Evolutionary conservation across 2,888 invertebrate genomes (phyloP).

Genomic region (Yponomeuta sedellus): DNA sequence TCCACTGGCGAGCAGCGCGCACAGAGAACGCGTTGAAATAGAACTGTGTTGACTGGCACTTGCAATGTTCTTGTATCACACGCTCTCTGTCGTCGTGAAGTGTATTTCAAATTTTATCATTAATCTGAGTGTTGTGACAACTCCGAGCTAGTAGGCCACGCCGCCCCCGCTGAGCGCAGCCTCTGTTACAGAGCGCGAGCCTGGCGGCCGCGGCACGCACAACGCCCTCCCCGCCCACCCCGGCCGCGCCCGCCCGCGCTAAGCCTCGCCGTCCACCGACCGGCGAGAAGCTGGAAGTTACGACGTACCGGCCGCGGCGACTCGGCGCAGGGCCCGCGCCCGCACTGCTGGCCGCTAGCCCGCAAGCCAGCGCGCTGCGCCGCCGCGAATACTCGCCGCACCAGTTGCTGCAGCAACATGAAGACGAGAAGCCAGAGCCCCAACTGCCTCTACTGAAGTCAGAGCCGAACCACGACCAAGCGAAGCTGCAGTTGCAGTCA

Average conservation of each 20-base stretch:
- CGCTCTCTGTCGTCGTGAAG: no score
- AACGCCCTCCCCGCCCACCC: constrained; percentile 29
- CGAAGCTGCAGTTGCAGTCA: not conserved
- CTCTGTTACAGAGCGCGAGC: constrained; percentile 74
- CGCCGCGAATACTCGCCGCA: constrained; percentile 47
- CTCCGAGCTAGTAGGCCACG: not conserved
- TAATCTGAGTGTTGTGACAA: not conserved
- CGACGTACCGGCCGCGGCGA: constrained; percentile 56
- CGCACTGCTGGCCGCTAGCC: constrained; percentile 31
- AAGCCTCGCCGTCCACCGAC: constrained; percentile 23
- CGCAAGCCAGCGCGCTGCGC: constrained; percentile 43
- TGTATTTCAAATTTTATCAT: no score
- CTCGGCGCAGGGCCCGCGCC: constrained; percentile 44
- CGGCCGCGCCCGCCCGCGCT: constrained; percentile 32
- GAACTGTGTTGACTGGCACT: no score
- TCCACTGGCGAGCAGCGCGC: no score
- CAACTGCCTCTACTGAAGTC: constrained; percentile 16
- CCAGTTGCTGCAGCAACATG: constrained; percentile 27
- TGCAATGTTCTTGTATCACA: no score
- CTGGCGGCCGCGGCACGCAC: constrained; percentile 45
- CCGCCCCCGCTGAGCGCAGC: not conserved
- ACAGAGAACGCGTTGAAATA: no score
- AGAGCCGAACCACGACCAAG: constrained; percentile 5
- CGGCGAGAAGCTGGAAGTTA: constrained; percentile 32
- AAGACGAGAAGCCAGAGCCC: constrained; percentile 17